These are phyloP conservation scores for Liasis olivaceus DNA, from an alignment of 2,797 vertebrate genomes.

Conservation along the genomic window DNA sequence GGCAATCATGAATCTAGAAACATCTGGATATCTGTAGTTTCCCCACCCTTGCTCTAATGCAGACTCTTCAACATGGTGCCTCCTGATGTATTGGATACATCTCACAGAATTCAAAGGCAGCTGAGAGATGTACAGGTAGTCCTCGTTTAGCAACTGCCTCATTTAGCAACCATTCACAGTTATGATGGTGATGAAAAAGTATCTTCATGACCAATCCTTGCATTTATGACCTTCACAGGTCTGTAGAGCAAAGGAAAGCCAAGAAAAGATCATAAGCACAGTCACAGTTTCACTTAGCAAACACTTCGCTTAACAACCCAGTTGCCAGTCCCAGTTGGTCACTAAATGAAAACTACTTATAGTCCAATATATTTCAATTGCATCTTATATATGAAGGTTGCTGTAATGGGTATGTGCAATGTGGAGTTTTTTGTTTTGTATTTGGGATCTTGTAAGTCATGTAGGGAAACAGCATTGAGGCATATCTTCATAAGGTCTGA, in stretches of 20 bases:
- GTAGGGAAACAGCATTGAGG: not conserved
- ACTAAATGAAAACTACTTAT: not conserved
- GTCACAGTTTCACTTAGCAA: not conserved
- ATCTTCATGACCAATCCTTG: too few species aligned
- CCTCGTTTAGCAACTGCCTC: too few species aligned
- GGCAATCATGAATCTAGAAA: not conserved
- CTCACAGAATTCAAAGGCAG: too few species aligned
- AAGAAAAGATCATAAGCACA: not conserved
- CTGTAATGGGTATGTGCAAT: not conserved
- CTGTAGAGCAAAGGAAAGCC: not conserved
- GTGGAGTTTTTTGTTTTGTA: not conserved
- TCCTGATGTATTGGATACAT: not conserved
- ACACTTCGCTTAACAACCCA: not conserved
- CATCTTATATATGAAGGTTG: not conserved
- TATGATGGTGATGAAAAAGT: too few species aligned
- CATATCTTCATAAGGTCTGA: not conserved
- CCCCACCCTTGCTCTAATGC: not conserved
- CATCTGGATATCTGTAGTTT: not conserved
- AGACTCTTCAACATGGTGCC: not conserved
- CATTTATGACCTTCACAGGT: too few species aligned
- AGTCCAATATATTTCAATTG: not conserved
- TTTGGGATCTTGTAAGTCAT: not conserved
- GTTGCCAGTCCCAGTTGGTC: not conserved
- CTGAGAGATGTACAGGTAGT: too few species aligned
- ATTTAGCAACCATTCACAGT: too few species aligned